Evolutionary conservation across 2,113 vertebrate species (phyloP).

Genomic region (Gorilla gorilla): DNA sequence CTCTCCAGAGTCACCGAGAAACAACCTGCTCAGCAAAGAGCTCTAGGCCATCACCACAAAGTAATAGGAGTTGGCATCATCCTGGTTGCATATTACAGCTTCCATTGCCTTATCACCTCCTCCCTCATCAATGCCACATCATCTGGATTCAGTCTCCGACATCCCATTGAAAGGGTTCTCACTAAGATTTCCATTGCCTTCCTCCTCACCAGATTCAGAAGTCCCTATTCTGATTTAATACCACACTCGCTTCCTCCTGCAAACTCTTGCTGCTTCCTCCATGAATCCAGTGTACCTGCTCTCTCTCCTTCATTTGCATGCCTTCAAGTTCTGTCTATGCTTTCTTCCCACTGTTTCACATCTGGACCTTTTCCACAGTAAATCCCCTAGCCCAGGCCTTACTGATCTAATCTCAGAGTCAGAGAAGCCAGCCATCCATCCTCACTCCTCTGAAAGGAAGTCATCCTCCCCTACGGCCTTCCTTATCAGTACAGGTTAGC

Average conservation of each 20-base stretch:
- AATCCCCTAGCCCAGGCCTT: background rate
- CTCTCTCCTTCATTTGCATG: background rate
- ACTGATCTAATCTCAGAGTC: background rate
- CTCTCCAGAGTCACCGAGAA: constrained; percentile 13
- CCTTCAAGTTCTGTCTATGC: background rate
- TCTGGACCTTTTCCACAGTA: background rate
- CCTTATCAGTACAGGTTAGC: background rate
- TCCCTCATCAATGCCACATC: background rate
- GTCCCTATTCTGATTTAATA: background rate
- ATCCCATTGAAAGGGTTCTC: background rate
- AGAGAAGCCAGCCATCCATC: background rate
- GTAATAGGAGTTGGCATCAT: background rate
- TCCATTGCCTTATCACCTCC: background rate
- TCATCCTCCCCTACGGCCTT: background rate
- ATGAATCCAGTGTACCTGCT: background rate
- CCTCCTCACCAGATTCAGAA: background rate
- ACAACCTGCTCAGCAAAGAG: background rate
- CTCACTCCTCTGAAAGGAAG: background rate
- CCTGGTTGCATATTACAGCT: background rate
- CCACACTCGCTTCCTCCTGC: background rate
- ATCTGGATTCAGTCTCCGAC: background rate
- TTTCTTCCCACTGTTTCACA: background rate
- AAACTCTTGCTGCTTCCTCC: background rate
- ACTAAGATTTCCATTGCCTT: background rate
- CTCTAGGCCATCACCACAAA: background rate